Percentiles rank a stretch among this genome's conserved stretches.
These are phyloP conservation scores for Lophotriccus pileatus DNA, from an alignment of 2,797 vertebrate species.

Conservation along the genomic window DNA sequence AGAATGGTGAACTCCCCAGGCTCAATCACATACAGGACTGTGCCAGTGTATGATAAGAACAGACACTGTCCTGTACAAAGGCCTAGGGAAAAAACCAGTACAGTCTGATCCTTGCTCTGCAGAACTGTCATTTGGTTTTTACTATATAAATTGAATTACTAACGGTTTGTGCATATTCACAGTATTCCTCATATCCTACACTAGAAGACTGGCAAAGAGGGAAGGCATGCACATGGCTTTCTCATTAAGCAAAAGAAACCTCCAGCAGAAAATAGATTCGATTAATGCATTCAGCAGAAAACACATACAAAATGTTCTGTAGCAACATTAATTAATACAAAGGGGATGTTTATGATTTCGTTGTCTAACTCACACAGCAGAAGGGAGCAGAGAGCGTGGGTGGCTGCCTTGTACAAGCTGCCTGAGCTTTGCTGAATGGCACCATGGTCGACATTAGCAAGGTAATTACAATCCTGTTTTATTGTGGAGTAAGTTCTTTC, in stretches of 20 bases:
- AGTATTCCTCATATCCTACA: background rate
- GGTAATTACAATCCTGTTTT: background rate
- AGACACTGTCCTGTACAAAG: background rate
- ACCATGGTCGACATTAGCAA: background rate
- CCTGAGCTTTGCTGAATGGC: background rate
- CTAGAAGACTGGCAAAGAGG: background rate
- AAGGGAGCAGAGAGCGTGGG: background rate
- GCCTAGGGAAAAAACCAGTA: background rate
- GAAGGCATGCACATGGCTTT: background rate
- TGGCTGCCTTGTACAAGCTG: background rate
- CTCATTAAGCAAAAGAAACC: conserved; percentile 2
- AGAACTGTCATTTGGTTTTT: background rate
- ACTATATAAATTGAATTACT: conserved; percentile 26
- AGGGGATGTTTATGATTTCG: background rate
- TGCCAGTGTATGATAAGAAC: background rate
- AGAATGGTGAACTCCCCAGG: background rate
- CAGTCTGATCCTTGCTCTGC: background rate
- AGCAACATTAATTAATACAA: conserved; percentile 14
- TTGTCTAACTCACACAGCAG: background rate
- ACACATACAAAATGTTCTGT: background rate
- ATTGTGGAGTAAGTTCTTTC: background rate
- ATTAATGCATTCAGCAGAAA: conserved; percentile 3
- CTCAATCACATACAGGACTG: background rate
- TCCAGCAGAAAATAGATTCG: background rate
- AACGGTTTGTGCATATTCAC: background rate